Percentiles rank a stretch among this genome's conserved stretches.
Conservation (phyloP, 2,888 invertebrate species). For the Trachelus iudaicus region DNA sequence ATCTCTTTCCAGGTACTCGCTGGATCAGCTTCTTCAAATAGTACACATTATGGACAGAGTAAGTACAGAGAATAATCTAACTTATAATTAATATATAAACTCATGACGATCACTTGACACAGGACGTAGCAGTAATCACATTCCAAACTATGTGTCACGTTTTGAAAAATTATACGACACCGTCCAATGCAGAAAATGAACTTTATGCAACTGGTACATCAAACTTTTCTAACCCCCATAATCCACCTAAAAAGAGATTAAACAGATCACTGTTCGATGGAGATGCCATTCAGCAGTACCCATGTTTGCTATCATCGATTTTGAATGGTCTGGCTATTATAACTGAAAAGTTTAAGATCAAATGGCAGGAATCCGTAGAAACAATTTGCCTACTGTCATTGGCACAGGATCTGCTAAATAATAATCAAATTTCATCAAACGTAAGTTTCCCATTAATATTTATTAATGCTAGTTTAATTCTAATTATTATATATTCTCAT, state of each 20-base stretch:
- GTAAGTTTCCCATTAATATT: not conserved
- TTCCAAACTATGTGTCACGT: conserved; percentile 60
- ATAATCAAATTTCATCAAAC: not conserved
- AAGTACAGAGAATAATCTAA: not conserved
- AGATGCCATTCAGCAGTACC: conserved; percentile 65
- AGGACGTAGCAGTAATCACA: conserved; percentile 60
- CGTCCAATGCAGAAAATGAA: conserved; percentile 16
- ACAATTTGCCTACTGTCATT: conserved; percentile 74
- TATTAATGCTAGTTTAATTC: not conserved
- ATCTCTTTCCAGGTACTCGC: conserved; percentile 58
- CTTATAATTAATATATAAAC: not conserved
- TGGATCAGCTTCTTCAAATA: conserved; percentile 70
- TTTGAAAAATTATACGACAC: conserved; percentile 52
- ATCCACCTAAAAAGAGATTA: conserved; percentile 27
- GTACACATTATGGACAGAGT: conserved; percentile 66
- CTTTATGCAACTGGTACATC: conserved; percentile 11
- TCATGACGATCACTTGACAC: not conserved
- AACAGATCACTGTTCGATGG: conserved; percentile 50
- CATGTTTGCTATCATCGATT: conserved; percentile 73
- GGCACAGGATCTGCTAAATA: conserved; percentile 36
- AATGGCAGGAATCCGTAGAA: conserved; percentile 84
- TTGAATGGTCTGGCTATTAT: conserved; percentile 74
- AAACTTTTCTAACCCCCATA: conserved; percentile 13
- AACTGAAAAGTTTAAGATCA: conserved; percentile 77
- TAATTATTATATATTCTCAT: conserved; percentile 42